A percentile compares a stretch with the other conserved stretches of the same genome.
Conservation (phyloP, 2,888 invertebrate genomes). For the Lottia scabra region DNA sequence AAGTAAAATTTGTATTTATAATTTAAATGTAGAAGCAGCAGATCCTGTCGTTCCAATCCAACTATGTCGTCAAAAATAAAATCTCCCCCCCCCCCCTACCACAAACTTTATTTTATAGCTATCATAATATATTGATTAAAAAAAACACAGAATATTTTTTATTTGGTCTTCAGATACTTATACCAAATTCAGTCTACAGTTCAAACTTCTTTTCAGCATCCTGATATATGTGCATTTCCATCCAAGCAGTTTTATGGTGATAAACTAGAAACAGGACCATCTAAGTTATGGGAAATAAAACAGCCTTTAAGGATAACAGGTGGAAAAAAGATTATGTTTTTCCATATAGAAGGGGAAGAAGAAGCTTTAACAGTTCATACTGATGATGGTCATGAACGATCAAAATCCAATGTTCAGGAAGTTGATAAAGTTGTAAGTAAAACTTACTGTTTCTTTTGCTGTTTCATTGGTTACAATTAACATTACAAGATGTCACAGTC, state of each 20-base stretch:
- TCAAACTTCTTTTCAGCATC: constrained; percentile 40
- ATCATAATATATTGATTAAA: no score
- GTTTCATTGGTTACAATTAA: no score
- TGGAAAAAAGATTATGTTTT: constrained; percentile 27
- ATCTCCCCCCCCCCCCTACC: no score
- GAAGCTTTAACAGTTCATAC: constrained; percentile 48
- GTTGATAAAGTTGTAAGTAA: constrained; percentile 48
- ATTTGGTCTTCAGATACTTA: no score
- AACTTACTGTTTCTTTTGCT: no score
- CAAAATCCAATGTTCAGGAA: constrained; percentile 53
- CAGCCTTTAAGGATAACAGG: constrained; percentile 24
- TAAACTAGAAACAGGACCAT: constrained; percentile 30
- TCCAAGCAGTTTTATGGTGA: constrained; percentile 51
- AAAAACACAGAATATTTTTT: no score
- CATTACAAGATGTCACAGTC: no score
- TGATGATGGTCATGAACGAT: constrained; percentile 56
- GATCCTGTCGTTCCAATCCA: no score
- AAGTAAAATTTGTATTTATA: constrained; percentile 12
- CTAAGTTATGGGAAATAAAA: constrained; percentile 16
- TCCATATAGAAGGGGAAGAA: constrained; percentile 55
- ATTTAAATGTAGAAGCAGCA: background rate
- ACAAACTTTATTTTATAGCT: no score
- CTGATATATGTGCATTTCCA: constrained; percentile 50
- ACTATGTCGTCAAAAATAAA: no score
- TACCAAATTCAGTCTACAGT: no score